phyloP scores from a whole-genome alignment of 37 sponge, comb jelly and placozoan species.

The Oscarella lobularis region DNA sequence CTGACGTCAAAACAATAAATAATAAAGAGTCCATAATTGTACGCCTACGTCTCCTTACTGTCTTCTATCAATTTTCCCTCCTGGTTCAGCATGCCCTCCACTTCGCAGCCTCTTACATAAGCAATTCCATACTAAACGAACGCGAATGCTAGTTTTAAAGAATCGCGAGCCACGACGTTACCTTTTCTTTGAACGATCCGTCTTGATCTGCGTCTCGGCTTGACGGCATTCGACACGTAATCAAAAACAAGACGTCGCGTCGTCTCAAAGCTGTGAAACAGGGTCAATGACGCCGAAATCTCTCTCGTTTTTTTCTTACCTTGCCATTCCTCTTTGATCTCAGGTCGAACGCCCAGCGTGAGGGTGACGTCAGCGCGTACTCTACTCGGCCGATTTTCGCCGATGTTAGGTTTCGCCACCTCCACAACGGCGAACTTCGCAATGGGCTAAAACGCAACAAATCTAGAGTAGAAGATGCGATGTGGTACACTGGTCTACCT shows the following conservation, averaged over 20 bases:
- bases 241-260: slow-evolving; percentile 92
- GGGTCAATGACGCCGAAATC: not conserved
- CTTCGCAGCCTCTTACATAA: slow-evolving; percentile 93
- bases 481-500: slow-evolving; percentile 9
- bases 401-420: slow-evolving; percentile 86
- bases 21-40: not conserved
- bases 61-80: slow-evolving; percentile 87
- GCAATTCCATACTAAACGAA: slow-evolving; percentile 39
- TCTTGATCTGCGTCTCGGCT: too few species aligned
- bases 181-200: not conserved
- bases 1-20: not conserved
- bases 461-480: slow-evolving; percentile 1
- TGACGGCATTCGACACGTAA: slow-evolving; percentile 11
- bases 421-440: slow-evolving; percentile 64
- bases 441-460: slow-evolving; percentile 22
- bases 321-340: slow-evolving; percentile 78
- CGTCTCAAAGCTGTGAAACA: slow-evolving; percentile 50
- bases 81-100: slow-evolving; percentile 96
- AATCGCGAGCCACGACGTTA: too few species aligned
- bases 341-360: slow-evolving; percentile 46
- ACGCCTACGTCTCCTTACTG: slow-evolving; percentile 14
- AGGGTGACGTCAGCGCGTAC: slow-evolving; percentile 84
- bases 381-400: slow-evolving; percentile 82
- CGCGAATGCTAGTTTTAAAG: too few species aligned
- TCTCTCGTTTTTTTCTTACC: slow-evolving; percentile 11